phyloP scores from a whole-genome alignment of 2,888 invertebrate species.

The Heliconius sara region DNA sequence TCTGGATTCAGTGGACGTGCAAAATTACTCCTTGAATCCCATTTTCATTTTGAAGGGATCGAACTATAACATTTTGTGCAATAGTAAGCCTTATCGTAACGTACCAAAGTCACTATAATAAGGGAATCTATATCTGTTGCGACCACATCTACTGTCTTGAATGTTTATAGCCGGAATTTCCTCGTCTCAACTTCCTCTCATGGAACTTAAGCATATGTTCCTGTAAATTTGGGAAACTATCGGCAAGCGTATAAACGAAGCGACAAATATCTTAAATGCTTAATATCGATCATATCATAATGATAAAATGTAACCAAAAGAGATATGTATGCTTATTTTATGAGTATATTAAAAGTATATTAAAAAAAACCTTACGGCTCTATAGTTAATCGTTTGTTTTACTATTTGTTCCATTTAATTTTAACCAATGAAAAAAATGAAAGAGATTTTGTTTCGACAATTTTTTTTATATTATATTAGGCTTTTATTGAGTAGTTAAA shows the following conservation, averaged over 20 bases:
- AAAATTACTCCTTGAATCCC: constrained; percentile 35
- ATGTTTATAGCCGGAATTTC: constrained; percentile 55
- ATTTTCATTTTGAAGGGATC: constrained; percentile 24
- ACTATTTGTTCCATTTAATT: too few species aligned
- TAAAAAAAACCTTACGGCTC: too few species aligned
- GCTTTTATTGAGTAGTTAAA: too few species aligned
- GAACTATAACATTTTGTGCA: constrained; percentile 2
- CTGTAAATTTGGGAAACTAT: constrained; percentile 37
- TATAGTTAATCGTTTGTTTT: too few species aligned
- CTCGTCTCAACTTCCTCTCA: constrained; percentile 48
- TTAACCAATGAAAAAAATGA: too few species aligned
- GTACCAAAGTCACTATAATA: constrained; percentile 28
- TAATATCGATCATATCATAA: neutral
- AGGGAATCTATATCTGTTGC: constrained; percentile 29
- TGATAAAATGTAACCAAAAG: neutral
- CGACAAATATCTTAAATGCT: neutral
- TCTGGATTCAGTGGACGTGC: constrained; percentile 34
- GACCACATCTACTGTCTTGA: constrained; percentile 44
- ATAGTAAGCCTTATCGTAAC: constrained; percentile 28
- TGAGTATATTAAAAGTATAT: too few species aligned
- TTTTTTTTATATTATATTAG: too few species aligned
- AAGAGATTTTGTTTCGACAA: too few species aligned
- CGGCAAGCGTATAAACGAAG: constrained; percentile 16
- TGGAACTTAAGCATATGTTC: constrained; percentile 36
- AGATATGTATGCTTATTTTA: neutral